Conservation (phyloP, 2,797 vertebrate genomes). For the Spinus pinus region DNA sequence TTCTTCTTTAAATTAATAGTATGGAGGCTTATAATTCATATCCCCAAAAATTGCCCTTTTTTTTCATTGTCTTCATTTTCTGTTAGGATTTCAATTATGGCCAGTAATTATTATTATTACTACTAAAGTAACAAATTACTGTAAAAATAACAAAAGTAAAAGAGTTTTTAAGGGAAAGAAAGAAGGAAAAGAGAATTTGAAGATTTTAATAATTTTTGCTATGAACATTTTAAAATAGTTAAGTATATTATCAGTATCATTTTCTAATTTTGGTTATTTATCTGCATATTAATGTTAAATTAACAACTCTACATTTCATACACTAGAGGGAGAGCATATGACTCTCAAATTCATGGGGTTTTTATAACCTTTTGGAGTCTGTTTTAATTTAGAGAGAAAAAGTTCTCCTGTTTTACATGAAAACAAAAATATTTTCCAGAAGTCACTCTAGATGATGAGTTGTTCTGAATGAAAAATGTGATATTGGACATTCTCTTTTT, state of each 20-base stretch:
- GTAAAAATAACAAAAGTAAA: background rate
- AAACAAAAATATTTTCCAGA: background rate
- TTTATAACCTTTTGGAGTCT: background rate
- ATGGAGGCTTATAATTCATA: background rate
- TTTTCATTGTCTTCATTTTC: background rate
- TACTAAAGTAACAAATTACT: background rate
- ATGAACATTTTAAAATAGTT: background rate
- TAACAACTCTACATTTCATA: background rate
- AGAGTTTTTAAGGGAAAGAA: background rate
- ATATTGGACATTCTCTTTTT: background rate
- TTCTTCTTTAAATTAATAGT: background rate
- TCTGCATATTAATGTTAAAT: background rate
- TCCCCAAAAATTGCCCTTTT: background rate
- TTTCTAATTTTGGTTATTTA: background rate
- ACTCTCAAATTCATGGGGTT: accelerated
- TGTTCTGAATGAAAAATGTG: background rate
- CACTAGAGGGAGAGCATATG: background rate
- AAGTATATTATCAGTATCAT: background rate
- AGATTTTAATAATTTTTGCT: background rate
- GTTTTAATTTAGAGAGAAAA: background rate
- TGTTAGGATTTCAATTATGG: background rate
- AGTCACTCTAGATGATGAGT: background rate
- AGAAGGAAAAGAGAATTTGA: background rate
- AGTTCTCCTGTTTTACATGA: background rate
- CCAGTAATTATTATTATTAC: background rate